These are phyloP conservation scores for Caenorhabditis brenneri DNA, from an alignment of 1,140 invertebrate genomes.

Conservation along the genomic window DNA sequence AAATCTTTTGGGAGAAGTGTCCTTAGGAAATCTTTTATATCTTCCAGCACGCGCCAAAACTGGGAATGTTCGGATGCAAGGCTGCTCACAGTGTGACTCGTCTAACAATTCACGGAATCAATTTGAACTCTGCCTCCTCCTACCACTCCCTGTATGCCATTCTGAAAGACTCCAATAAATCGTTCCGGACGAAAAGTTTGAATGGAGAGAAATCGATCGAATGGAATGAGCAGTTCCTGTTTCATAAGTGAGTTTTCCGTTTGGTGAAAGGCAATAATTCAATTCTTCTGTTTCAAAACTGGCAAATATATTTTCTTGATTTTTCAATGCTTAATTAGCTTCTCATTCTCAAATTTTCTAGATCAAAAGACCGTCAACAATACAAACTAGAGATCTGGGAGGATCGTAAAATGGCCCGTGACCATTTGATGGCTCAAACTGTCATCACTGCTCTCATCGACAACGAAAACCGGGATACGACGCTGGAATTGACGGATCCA, in stretches of 20 bases:
- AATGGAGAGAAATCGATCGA: slow-evolving; percentile 35
- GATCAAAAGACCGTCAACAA: slow-evolving; percentile 42
- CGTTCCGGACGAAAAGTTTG: slow-evolving; percentile 33
- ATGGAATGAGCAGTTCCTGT: not conserved
- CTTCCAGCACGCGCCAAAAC: slow-evolving; percentile 21
- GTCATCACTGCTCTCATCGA: slow-evolving; percentile 58
- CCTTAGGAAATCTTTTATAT: too few relatives aligned
- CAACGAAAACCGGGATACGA: slow-evolving; percentile 53
- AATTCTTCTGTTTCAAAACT: too few relatives aligned
- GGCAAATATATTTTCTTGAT: too few relatives aligned
- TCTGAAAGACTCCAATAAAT: not conserved
- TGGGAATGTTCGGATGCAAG: not conserved
- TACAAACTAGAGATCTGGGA: slow-evolving; percentile 57
- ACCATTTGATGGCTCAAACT: slow-evolving; percentile 48
- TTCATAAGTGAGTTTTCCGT: slow-evolving; percentile 39
- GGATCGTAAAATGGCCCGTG: slow-evolving; percentile 47
- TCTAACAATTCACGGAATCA: slow-evolving; percentile 12
- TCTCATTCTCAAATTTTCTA: too few relatives aligned
- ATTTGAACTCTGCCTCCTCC: not conserved
- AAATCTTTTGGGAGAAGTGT: too few relatives aligned
- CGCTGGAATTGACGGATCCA: not conserved
- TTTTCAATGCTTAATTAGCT: too few relatives aligned
- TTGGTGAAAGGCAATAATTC: too few relatives aligned
- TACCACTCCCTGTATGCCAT: not conserved
- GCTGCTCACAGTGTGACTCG: slow-evolving; percentile 7